Base-by-base conservation (phyloP, 1,140 invertebrate species). In the Grapholita molesta region DNA sequence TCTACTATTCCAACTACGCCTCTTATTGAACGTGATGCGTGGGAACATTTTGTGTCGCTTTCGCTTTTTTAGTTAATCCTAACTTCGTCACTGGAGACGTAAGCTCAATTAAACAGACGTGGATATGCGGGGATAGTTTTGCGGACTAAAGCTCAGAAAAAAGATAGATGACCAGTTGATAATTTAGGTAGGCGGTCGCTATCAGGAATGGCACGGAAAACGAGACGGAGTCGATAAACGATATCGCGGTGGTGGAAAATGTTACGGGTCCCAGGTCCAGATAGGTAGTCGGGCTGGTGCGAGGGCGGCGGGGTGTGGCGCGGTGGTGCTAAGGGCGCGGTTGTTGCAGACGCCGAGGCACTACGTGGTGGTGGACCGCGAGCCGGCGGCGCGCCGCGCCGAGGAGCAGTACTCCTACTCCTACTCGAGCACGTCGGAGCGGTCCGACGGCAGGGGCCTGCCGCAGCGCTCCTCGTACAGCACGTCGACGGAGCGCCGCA, bases 321-420 rank as follows among this genome's bases (percentile, higher is more conserved):
- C 78, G 80, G 68, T 78, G 78, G 74, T 69, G 79, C 78, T 82
- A 82, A 84, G 79, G 79, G 80, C 85, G 79, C 80, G 84, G 85
- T 88, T 89, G 82, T 93, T 93, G 89, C 94, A 97, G 96, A 97
- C 95, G 92, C 96, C 96, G 88, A 94, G 96, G 75, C 95, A 96
- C 93, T 96, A 97, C 93, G 94, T 96, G 89, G 96, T 96, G 83
- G 94, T 94, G 89, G 96, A 96, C 92, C 94, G 95, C 83, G 95
- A 95, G 72, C 93, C 94, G 77, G 85, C 93, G 76, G 93, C 94
- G 76, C 92, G 95, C 75, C 94, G 95, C 88, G 94, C 95, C 66
- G 95, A 96, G 89, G 93, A 96, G 91, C 94, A 95, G 92, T 97
- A 96, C 94, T 96, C 95, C 78, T 97, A 96, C 93, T 96, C 95